Percentiles rank a stretch among this genome's conserved stretches.
phyloP scores from a whole-genome alignment of 2,797 vertebrate species.

The Pangasius krempfi region DNA sequence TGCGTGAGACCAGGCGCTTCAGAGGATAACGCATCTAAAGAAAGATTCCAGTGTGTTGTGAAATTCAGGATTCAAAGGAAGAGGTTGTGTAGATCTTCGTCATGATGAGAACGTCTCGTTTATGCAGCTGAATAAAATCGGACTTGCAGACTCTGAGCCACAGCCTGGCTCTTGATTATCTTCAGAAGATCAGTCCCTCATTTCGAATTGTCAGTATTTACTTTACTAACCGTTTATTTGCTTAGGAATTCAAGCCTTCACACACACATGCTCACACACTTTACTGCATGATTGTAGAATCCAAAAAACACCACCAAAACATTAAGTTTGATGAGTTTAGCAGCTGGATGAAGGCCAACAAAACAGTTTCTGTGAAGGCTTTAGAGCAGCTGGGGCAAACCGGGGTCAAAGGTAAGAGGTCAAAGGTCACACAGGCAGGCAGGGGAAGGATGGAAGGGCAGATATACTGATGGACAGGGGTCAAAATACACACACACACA shows the following conservation, averaged over 20 bases:
- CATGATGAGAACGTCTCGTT: neutral
- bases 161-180: neutral
- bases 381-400: neutral
- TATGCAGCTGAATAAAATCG: no score
- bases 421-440: neutral
- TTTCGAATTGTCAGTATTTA: neutral
- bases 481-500: constrained; percentile 3
- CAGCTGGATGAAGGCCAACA: neutral
- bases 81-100: neutral
- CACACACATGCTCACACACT: constrained; percentile 42
- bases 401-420: constrained; percentile 3
- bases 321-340: neutral
- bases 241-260: neutral
- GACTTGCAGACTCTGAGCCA: neutral
- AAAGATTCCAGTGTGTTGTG: neutral
- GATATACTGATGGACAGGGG: neutral
- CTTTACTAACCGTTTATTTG: neutral
- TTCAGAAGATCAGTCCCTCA: neutral
- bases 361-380: neutral
- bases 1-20: neutral
- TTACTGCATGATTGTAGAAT: no score
- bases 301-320: neutral
- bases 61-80: neutral
- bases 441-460: neutral
- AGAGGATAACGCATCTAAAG: neutral